Conservation (phyloP, 1,140 invertebrate species). For the Heliconius hermathena region DNA sequence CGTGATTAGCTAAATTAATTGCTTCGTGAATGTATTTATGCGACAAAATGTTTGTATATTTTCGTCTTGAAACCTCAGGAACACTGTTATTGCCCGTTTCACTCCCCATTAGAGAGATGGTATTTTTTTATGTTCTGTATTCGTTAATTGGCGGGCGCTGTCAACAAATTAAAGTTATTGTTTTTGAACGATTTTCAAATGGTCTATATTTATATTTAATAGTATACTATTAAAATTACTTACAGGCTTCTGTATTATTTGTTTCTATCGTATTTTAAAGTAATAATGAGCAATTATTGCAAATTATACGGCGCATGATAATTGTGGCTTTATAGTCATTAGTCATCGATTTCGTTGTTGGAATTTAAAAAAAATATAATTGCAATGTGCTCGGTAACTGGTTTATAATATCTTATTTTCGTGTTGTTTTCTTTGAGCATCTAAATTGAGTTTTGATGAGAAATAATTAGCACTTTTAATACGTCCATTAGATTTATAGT, state of each 20-base stretch:
- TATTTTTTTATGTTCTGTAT: background rate
- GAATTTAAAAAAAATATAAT: slow-evolving; percentile 15
- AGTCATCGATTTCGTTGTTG: background rate
- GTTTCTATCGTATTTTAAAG: slow-evolving; percentile 1
- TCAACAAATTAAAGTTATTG: slow-evolving; percentile 14
- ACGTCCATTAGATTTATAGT: background rate
- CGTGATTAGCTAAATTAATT: slow-evolving; percentile 13
- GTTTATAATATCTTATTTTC: slow-evolving; percentile 16
- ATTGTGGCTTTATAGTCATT: slow-evolving; percentile 10
- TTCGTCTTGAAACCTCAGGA: slow-evolving; percentile 1
- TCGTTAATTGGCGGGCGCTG: slow-evolving; percentile 15
- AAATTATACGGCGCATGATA: background rate
- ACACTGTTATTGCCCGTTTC: slow-evolving; percentile 12
- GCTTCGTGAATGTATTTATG: slow-evolving; percentile 8
- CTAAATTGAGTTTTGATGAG: slow-evolving; percentile 8
- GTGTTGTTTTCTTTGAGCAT: background rate
- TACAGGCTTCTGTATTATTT: slow-evolving; percentile 2
- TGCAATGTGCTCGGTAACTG: slow-evolving; percentile 5
- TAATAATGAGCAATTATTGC: slow-evolving; percentile 6
- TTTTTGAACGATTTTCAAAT: slow-evolving; percentile 14
- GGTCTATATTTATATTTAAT: slow-evolving; percentile 1
- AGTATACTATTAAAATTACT: background rate
- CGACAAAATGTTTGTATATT: slow-evolving; percentile 5
- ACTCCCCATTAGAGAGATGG: slow-evolving; percentile 8
- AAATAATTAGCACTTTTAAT: slow-evolving; percentile 10